These are phyloP conservation scores for Nephila pilipes DNA, from an alignment of 1,140 invertebrate species.

Conservation along the genomic window DNA sequence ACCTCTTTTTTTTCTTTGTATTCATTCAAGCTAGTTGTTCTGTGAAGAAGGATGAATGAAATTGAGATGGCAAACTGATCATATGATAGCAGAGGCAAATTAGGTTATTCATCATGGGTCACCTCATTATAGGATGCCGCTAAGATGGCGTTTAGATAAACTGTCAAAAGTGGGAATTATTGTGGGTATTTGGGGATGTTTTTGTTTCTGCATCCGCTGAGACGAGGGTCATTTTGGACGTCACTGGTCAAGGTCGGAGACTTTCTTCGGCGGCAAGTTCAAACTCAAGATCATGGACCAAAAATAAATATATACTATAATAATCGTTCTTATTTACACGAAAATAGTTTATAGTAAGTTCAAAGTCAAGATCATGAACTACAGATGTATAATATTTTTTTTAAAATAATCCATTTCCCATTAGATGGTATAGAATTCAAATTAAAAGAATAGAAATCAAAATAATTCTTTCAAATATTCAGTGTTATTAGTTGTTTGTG, in stretches of 20 bases:
- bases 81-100: slow-evolving; percentile 51
- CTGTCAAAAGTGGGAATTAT: slow-evolving; percentile 33
- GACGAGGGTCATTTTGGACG: slow-evolving; percentile 22
- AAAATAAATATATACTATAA: too few species aligned
- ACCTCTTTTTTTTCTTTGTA: background rate
- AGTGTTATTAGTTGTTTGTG: too few species aligned
- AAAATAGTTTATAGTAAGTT: too few species aligned
- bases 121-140: slow-evolving; percentile 48
- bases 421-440: too few species aligned
- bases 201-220: slow-evolving; percentile 26
- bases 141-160: slow-evolving; percentile 41
- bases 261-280: slow-evolving; percentile 5
- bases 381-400: too few species aligned
- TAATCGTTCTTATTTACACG: too few species aligned
- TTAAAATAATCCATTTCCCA: too few species aligned
- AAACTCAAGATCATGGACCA: background rate
- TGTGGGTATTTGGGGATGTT: slow-evolving; percentile 26
- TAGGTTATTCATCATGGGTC: slow-evolving; percentile 36
- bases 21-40: slow-evolving; percentile 1
- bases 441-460: too few species aligned
- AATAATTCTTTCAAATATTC: too few species aligned
- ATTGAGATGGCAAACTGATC: slow-evolving; percentile 5
- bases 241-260: slow-evolving; percentile 52
- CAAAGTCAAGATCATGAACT: too few species aligned
- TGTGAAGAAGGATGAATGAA: slow-evolving; percentile 66